phyloP scores from a whole-genome alignment of 2,113 vertebrate species.

The Cyanoliseus patagonus region DNA sequence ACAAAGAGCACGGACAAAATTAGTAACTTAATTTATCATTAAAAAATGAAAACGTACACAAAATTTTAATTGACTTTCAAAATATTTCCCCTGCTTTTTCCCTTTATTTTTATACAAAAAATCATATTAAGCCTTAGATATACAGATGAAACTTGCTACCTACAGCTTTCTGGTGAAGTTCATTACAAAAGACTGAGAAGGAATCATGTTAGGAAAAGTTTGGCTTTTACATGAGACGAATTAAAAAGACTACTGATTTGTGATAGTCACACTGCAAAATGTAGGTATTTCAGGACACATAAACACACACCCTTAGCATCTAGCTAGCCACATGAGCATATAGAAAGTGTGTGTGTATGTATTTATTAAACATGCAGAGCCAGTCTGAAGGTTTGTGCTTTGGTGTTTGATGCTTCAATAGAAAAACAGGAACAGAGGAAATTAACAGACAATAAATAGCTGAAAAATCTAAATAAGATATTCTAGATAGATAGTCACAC shows the following conservation, averaged over 20 bases:
- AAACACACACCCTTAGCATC: not conserved
- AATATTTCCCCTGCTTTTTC: slow-evolving; percentile 88
- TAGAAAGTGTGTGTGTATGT: not conserved
- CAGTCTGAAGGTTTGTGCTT: slow-evolving; percentile 64
- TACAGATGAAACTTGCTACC: slow-evolving; percentile 66
- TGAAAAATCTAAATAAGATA: slow-evolving; percentile 72
- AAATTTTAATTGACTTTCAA: slow-evolving; percentile 95
- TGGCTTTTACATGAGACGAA: slow-evolving; percentile 68
- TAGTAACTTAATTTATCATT: slow-evolving; percentile 99
- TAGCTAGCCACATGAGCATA: not conserved
- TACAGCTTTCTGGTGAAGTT: slow-evolving; percentile 70
- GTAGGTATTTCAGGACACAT: slow-evolving; percentile 35
- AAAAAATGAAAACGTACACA: slow-evolving; percentile 97
- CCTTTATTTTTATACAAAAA: slow-evolving; percentile 78
- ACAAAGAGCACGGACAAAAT: slow-evolving; percentile 98
- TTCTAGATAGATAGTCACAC: slow-evolving; percentile 41
- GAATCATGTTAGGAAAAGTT: slow-evolving; percentile 75
- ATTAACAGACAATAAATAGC: slow-evolving; percentile 67
- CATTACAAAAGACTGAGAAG: slow-evolving; percentile 61
- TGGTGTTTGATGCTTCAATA: slow-evolving; percentile 61
- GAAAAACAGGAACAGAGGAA: slow-evolving; percentile 50
- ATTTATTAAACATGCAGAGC: slow-evolving; percentile 23
- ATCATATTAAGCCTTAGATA: slow-evolving; percentile 66
- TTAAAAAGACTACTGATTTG: slow-evolving; percentile 64
- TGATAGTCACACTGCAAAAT: slow-evolving; percentile 49